Evolutionary conservation across 2,888 invertebrate genomes (phyloP).

Genomic region (Drosophila dives): DNA sequence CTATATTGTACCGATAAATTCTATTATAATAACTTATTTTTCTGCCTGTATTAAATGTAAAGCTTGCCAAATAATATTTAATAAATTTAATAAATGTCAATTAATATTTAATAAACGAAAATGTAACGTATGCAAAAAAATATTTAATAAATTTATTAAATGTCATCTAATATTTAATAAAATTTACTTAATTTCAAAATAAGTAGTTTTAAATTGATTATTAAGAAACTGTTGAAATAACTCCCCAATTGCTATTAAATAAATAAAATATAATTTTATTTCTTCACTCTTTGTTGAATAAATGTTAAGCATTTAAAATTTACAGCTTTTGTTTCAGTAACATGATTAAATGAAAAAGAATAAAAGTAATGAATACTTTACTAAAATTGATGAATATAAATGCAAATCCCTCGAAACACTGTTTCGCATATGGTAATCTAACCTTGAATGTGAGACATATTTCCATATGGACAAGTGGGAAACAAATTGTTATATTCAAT

Average conservation of each 20-base stretch:
- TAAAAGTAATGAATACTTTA: not conserved
- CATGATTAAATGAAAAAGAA: not conserved
- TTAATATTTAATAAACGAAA: not conserved
- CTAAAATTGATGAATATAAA: conserved; percentile 20
- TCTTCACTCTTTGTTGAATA: not conserved
- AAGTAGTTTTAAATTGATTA: not conserved
- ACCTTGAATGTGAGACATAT: conserved; percentile 37
- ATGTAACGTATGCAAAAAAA: not conserved
- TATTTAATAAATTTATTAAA: not conserved
- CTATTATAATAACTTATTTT: not conserved
- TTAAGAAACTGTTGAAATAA: not conserved
- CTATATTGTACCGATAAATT: not conserved
- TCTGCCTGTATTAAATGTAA: not conserved
- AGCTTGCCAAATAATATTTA: not conserved
- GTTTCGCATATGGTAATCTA: conserved; percentile 28
- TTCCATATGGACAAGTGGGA: conserved; percentile 46
- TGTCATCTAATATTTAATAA: not conserved
- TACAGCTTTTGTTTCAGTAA: not conserved
- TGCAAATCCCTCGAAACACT: conserved; percentile 33
- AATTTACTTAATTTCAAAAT: not conserved
- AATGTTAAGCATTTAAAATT: not conserved
- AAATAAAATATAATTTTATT: not conserved
- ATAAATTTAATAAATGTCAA: not conserved
- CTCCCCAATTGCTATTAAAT: not conserved
- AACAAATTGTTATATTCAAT: conserved; percentile 38